phyloP scores from a whole-genome alignment of 2,113 vertebrate species.

The Leptocoma aspasia region DNA sequence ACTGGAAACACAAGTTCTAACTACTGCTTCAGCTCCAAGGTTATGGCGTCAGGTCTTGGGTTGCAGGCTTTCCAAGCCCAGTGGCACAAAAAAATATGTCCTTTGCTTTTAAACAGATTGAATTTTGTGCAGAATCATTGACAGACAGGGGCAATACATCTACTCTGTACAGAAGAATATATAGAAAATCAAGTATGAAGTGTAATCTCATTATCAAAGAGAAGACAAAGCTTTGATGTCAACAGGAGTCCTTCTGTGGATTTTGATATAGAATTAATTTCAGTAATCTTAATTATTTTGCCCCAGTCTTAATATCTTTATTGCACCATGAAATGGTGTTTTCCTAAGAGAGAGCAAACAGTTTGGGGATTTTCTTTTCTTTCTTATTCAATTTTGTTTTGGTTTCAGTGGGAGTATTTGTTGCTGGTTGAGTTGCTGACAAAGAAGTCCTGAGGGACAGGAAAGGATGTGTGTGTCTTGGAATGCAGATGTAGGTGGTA shows the following conservation, averaged over 20 bases:
- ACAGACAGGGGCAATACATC: background rate
- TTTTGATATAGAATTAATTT: conserved; percentile 35
- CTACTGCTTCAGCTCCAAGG: background rate
- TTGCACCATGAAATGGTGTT: background rate
- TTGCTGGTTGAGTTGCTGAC: background rate
- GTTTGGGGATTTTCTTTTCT: background rate
- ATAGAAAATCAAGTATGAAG: background rate
- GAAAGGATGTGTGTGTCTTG: background rate
- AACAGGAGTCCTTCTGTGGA: background rate
- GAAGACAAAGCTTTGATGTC: conserved; percentile 34
- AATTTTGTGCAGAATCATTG: background rate
- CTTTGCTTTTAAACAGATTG: background rate
- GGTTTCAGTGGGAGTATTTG: background rate
- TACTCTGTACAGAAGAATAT: background rate
- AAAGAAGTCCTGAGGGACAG: background rate
- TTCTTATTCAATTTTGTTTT: background rate
- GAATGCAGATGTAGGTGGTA: background rate
- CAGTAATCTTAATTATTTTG: conserved; percentile 45
- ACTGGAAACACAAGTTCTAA: background rate
- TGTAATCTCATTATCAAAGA: conserved; percentile 41
- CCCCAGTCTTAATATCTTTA: background rate
- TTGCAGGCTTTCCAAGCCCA: background rate
- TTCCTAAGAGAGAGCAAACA: background rate
- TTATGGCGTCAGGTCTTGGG: background rate
- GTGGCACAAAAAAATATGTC: background rate